Percentiles rank a stretch among this genome's conserved stretches.
Conservation (phyloP, 2,113 vertebrate species). For the Camelus dromedarius region DNA sequence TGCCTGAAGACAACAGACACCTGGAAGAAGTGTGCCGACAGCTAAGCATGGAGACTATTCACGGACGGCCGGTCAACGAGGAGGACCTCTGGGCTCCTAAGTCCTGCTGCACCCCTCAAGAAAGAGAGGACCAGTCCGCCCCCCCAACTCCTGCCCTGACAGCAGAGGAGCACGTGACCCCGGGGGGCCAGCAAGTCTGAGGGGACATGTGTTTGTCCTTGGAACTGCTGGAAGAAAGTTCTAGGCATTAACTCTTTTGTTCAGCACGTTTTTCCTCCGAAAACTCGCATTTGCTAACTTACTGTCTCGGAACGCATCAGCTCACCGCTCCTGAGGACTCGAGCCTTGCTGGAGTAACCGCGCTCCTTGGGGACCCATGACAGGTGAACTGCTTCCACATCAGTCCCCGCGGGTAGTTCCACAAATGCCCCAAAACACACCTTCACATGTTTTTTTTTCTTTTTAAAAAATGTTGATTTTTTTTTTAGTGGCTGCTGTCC, state of each 20-base stretch:
- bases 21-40: conserved; percentile 2
- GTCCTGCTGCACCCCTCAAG: background rate
- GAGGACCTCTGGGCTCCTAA: conserved; percentile 35
- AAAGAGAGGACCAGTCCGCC: conserved; percentile 6
- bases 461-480: conserved; percentile 61
- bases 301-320: background rate
- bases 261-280: conserved; percentile 53
- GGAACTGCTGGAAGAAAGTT: conserved; percentile 71
- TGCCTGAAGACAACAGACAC: background rate
- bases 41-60: conserved; percentile 53
- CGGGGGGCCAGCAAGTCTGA: conserved; percentile 47
- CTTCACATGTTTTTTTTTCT: background rate
- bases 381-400: background rate
- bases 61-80: conserved; percentile 54
- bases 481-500: conserved; percentile 36
- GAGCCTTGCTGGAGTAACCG: conserved; percentile 56
- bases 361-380: conserved; percentile 41
- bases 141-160: conserved; percentile 20
- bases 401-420: conserved; percentile 30
- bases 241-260: conserved; percentile 53
- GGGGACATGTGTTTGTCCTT: conserved; percentile 59
- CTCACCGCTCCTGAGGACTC: background rate
- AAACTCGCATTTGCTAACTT: background rate
- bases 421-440: conserved; percentile 70
- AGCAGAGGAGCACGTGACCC: conserved; percentile 10